phyloP scores from a whole-genome alignment of 1,140 invertebrate species.

The Prorops nasuta region DNA sequence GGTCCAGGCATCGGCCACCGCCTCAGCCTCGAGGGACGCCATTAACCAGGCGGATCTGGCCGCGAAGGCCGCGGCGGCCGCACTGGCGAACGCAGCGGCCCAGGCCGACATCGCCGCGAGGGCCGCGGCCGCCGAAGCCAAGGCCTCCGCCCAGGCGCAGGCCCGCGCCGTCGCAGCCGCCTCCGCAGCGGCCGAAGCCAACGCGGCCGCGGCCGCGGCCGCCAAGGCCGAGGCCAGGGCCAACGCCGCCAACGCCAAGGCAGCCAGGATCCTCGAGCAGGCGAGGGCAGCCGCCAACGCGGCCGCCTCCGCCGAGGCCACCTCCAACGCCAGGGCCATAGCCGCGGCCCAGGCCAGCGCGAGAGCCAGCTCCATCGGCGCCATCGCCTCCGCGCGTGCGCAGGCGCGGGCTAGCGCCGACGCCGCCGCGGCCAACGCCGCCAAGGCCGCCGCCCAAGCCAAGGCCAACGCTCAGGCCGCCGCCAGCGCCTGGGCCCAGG shows the following conservation, averaged over 20 bases:
- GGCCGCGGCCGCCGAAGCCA: too few relatives aligned
- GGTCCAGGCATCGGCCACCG: not conserved
- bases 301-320: not conserved
- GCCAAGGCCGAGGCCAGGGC: not conserved
- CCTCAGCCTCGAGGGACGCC: not conserved
- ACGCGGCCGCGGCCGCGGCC: not conserved
- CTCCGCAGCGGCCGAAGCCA: not conserved
- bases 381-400: not conserved
- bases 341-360: not conserved
- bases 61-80: too few relatives aligned
- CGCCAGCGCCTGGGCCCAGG: not conserved
- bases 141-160: not conserved
- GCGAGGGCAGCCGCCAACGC: not conserved
- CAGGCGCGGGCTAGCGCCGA: not conserved
- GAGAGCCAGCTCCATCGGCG: not conserved
- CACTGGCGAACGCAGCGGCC: not conserved
- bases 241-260: not conserved
- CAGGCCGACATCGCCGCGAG: not conserved
- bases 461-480: not conserved
- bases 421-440: not conserved
- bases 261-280: not conserved
- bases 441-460: not conserved
- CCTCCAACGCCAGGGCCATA: not conserved
- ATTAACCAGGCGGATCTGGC: not conserved
- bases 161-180: not conserved